Percentiles rank a stretch among this genome's conserved stretches.
These are phyloP conservation scores for Yponomeuta malinellus DNA, from an alignment of 2,888 invertebrate genomes.

Conservation along the genomic window DNA sequence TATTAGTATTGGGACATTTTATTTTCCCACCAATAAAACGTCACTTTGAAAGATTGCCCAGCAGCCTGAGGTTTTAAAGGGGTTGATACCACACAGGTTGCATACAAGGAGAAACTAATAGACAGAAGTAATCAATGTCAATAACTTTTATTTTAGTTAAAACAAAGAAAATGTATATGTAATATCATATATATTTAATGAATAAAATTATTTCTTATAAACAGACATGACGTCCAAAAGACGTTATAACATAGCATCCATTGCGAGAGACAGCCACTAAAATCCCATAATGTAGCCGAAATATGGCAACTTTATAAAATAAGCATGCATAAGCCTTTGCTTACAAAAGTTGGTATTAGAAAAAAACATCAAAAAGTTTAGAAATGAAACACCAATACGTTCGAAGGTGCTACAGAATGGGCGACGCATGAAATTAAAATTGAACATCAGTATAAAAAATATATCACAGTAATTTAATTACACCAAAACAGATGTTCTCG, in stretches of 20 bases:
- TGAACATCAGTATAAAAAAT: constrained; percentile 62
- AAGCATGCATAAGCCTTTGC: constrained; percentile 24
- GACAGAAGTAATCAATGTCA: constrained; percentile 38
- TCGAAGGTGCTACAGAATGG: constrained; percentile 43
- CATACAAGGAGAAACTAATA: neutral
- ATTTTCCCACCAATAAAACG: no score
- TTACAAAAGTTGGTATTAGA: constrained; percentile 35
- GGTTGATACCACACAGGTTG: no score
- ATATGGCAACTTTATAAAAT: constrained; percentile 25
- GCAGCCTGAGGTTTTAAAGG: no score
- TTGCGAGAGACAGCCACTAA: constrained; percentile 59
- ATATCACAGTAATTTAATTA: constrained; percentile 69
- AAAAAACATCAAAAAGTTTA: constrained; percentile 34
- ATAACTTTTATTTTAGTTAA: constrained; percentile 71
- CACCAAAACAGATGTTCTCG: constrained; percentile 44
- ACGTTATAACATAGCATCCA: constrained; percentile 36
- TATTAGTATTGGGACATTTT: no score
- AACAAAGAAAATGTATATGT: constrained; percentile 66
- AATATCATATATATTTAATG: constrained; percentile 53
- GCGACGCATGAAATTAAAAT: constrained; percentile 45
- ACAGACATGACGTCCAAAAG: constrained; percentile 43
- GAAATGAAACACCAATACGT: constrained; percentile 43
- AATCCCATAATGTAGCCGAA: constrained; percentile 52
- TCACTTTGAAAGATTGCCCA: no score
- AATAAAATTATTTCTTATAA: constrained; percentile 66